Conservation (phyloP, 1,140 invertebrate species). For the Oscheius sp. region DNA sequence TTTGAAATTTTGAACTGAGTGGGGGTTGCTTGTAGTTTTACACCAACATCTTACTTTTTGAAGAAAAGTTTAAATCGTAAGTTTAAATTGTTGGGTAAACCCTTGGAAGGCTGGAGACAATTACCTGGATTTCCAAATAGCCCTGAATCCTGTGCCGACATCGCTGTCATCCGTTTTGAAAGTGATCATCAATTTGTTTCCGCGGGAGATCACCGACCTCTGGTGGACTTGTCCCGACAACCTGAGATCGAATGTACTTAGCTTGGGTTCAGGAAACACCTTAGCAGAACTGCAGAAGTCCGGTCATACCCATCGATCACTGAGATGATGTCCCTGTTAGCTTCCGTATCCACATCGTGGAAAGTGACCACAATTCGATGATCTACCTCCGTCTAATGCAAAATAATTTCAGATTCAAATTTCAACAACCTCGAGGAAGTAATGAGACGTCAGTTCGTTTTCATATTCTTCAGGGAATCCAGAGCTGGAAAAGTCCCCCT, state of each 20-base stretch:
- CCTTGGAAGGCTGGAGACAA: too few species aligned
- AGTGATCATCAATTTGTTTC: conserved; percentile 5
- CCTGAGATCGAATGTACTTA: not conserved
- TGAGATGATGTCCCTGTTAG: not conserved
- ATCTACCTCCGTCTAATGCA: not conserved
- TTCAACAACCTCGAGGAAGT: not conserved
- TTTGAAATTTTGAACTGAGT: too few species aligned
- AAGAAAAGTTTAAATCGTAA: too few species aligned
- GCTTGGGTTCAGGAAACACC: too few species aligned
- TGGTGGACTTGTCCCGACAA: conserved; percentile 1
- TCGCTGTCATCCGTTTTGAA: conserved; percentile 20
- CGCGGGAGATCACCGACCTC: conserved; percentile 5
- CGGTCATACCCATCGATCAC: conserved; percentile 6
- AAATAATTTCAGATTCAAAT: conserved; percentile 8
- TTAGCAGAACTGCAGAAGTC: not conserved
- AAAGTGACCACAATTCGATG: conserved; percentile 7
- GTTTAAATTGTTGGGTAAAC: too few species aligned
- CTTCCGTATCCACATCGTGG: conserved; percentile 2
- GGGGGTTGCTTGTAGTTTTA: too few species aligned
- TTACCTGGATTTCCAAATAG: conserved; percentile 4
- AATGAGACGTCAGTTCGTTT: not conserved
- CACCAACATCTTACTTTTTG: too few species aligned
- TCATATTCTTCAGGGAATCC: not conserved
- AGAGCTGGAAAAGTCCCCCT: not conserved
- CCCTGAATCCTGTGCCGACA: not conserved